These are phyloP conservation scores for Arvicanthis niloticus DNA, from an alignment of 2,113 vertebrate genomes.

Conservation along the genomic window DNA sequence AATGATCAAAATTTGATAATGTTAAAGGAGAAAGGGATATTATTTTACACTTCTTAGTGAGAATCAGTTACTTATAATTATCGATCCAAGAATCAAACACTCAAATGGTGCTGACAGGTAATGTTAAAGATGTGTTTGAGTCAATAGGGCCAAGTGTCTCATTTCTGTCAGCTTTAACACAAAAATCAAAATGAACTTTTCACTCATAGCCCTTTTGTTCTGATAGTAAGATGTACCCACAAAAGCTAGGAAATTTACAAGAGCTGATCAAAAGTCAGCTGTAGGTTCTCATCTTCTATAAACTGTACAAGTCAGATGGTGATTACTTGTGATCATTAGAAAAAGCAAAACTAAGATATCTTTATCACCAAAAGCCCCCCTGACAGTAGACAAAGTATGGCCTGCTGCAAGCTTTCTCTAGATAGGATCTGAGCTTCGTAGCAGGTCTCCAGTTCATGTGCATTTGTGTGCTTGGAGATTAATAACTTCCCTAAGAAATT, in stretches of 20 bases:
- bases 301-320: background rate
- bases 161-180: slow-evolving; percentile 14
- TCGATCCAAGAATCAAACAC: slow-evolving; percentile 14
- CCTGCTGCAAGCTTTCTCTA: background rate
- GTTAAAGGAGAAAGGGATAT: background rate
- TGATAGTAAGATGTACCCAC: background rate
- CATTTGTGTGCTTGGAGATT: background rate
- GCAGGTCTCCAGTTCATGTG: background rate
- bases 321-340: background rate
- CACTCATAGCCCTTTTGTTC: slow-evolving; percentile 15
- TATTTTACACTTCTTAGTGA: background rate
- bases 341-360: background rate
- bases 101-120: background rate
- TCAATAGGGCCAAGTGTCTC: background rate
- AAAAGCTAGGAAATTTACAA: slow-evolving; percentile 16
- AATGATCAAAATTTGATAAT: slow-evolving; percentile 30
- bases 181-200: background rate
- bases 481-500: background rate
- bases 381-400: background rate
- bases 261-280: background rate
- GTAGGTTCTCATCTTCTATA: background rate
- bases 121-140: slow-evolving; percentile 12
- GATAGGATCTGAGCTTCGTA: background rate
- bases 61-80: slow-evolving; percentile 42
- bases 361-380: background rate